Conservation (phyloP, 2,113 vertebrate species). For the Leptobrachium ailaonicum region DNA sequence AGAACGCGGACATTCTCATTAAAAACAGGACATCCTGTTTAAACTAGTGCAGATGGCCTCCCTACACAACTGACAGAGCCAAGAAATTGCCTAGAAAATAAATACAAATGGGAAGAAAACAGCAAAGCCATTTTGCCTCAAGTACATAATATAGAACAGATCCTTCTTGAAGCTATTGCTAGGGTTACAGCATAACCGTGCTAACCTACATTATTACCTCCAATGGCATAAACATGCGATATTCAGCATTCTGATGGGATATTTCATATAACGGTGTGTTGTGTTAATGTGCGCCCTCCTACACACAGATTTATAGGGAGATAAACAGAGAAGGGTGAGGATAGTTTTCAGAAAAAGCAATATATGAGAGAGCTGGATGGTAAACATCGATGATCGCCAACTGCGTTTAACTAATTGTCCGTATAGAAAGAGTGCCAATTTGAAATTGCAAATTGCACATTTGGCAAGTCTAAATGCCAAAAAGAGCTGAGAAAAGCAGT, state of each 20-base stretch:
- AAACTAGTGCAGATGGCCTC: background rate
- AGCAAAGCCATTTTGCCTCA: background rate
- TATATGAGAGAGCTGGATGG: constrained; percentile 63
- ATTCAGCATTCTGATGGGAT: background rate
- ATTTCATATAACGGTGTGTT: background rate
- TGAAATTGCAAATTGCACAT: constrained; percentile 75
- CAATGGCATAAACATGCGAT: background rate
- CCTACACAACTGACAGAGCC: background rate
- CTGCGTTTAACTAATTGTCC: constrained; percentile 71
- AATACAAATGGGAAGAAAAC: background rate
- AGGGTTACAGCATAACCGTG: background rate
- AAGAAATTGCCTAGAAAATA: background rate
- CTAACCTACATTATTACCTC: background rate
- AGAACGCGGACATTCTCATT: background rate
- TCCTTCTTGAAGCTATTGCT: background rate
- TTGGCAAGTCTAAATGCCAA: constrained; percentile 69
- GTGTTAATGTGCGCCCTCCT: background rate
- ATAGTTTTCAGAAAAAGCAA: constrained; percentile 41
- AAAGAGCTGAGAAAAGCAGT: constrained; percentile 46
- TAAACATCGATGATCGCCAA: constrained; percentile 70
- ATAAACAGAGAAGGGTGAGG: constrained; percentile 13
- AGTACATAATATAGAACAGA: background rate
- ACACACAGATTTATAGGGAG: constrained; percentile 8
- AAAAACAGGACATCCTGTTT: background rate
- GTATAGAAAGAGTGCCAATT: constrained; percentile 62